Evolutionary conservation across 2,113 vertebrate species (phyloP), one percentile per base, ranked within the genome.

Genomic region (Casuarius casuarius): DNA sequence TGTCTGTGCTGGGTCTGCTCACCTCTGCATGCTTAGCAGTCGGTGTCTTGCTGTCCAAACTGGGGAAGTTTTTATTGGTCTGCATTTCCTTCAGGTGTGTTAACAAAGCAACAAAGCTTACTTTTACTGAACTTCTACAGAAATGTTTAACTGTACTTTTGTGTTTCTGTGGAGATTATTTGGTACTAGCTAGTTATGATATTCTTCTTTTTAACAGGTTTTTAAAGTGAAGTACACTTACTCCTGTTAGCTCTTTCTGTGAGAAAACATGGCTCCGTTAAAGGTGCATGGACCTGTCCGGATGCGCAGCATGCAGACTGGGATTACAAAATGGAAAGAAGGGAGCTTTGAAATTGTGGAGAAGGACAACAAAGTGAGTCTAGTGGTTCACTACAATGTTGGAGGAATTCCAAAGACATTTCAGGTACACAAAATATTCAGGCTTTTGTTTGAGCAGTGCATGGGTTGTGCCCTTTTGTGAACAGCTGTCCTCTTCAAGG

Each of bases 341-440:
- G 99, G 99, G 54, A 98, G 98, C 29, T 99, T 99, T 98, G 99
- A 99, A 98, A 99, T 99, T 77, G 98, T 99, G 84, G 99, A 99
- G 96, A 99, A 99, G 95, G 99, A 99, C 89, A 99, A 98, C 97
- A 99, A 99, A 98, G 97, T 99, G 89, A 99, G 94, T 94, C 98
- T 99, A 40, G 97, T 98, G 35, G 94, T 99, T 72, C 98, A 98
- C 95, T 99, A 99, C 97, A 99, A 94, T 95, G 98, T 98, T 89
- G 99, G 99, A 58, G 99, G 99, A 76, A 95, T 98, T 44, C 95
- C 98, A 61, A 99, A 98, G 91, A 98, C 95, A 1, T 99, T 99
- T 97, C 99, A 99, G 99, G 99, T 99, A 98, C 82, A 89, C 88
- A 61, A 68, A 78, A 77, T 92, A 88, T 96, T 78, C 94, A 86